Evolutionary conservation across 2,113 vertebrate genomes (phyloP).

Genomic region (Steatornis caripensis): DNA sequence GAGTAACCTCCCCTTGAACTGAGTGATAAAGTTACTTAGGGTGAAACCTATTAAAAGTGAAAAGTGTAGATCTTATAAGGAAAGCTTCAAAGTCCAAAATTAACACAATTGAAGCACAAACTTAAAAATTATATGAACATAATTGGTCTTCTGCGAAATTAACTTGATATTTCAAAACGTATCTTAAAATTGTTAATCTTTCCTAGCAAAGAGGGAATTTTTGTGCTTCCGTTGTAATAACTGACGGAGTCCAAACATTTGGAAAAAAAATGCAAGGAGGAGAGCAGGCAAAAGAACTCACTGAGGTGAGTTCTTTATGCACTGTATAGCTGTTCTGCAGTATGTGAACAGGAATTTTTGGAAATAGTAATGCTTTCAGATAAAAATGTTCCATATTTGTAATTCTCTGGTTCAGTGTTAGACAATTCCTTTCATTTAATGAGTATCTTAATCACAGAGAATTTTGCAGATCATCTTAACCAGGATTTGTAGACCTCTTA

Average conservation of each 20-base stretch:
- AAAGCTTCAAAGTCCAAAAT: neutral
- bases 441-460: neutral
- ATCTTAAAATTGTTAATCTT: neutral
- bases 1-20: neutral
- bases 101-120: neutral
- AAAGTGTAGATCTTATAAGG: neutral
- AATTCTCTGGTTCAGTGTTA: neutral
- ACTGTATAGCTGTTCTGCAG: neutral
- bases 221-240: neutral
- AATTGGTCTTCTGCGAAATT: neutral
- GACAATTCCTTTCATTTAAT: neutral
- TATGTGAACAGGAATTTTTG: neutral
- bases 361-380: neutral
- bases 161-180: neutral
- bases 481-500: neutral
- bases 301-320: fast-evolving
- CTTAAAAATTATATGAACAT: neutral
- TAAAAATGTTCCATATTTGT: neutral
- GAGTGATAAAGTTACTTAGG: neutral
- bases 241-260: neutral
- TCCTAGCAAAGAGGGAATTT: neutral
- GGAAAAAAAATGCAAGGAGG: neutral
- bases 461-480: neutral
- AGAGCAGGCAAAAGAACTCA: neutral
- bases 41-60: neutral